Base-by-base conservation (phyloP, 2,888 invertebrate species). In the Synergus gifuensis region DNA sequence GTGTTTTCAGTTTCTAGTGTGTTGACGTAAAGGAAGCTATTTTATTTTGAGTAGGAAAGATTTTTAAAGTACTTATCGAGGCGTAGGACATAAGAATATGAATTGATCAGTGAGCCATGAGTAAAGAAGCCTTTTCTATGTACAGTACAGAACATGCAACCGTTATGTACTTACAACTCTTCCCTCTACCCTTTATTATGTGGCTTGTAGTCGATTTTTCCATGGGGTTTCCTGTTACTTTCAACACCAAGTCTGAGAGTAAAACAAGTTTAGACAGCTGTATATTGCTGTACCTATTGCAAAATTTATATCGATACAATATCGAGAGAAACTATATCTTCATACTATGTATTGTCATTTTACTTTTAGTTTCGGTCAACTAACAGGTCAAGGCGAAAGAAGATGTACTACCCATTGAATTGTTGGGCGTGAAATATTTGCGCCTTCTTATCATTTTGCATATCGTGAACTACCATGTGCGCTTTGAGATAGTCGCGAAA, bases 131-230 rank as follows among this genome's bases (percentile, higher is more conserved):
- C 88, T 28, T 85, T 83, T 83, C 78, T 76, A 77, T 79, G 78
- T 85, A 85, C 80, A 83, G 81, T 85, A 85, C 80, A 83, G 81
- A 76, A 84, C 81, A 83, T 87, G 88, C 87, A 88, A 88, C 88
- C 85, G 87, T 88, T 88, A 88, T 86, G 87, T 84, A 81, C 83
- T 54, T 84, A 78, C 44, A 62, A 28, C 36, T 58, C 76, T 80
- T 76, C 80, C 58, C 58, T 60, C 76, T 67, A 76, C 62, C 76
- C 78, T 62, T 49, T 67, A 58, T 78, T 16, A 73, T 58, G 73
- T 54, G 36, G 40, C 69, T 54, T 46, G 46, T 67, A 46, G 22
- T 67, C 67, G 28, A n/a, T 49, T 69, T 66, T 69, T 69, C 69
- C 69, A 69, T 49, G 69, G 69, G 69, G 69, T 69, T 69, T 69